Conservation (phyloP, 2,888 invertebrate genomes). For the Eilema depressum region DNA sequence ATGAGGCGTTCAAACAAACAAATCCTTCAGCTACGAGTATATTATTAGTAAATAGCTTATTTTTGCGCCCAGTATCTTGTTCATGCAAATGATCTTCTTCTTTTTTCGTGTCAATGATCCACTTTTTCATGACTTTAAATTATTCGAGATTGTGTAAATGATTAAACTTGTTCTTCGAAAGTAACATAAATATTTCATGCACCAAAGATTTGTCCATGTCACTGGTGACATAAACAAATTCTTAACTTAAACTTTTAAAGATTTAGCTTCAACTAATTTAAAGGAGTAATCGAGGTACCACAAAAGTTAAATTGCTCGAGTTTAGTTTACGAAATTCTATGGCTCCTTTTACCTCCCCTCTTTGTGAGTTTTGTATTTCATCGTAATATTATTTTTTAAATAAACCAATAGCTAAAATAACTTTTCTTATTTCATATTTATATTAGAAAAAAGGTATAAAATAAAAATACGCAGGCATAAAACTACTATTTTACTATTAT, state of each 20-base stretch:
- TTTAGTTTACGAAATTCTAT: conserved; percentile 67
- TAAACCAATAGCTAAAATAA: neutral
- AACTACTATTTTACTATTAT: too few species aligned
- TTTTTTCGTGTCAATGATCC: too few species aligned
- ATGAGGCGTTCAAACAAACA: too few species aligned
- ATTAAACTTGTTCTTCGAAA: conserved; percentile 36
- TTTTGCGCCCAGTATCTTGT: neutral
- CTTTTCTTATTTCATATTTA: neutral
- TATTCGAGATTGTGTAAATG: conserved; percentile 17
- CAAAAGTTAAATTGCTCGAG: conserved; percentile 81
- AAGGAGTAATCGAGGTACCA: conserved; percentile 64
- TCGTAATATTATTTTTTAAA: conserved; percentile 48
- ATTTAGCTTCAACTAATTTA: conserved; percentile 57
- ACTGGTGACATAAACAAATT: conserved; percentile 46
- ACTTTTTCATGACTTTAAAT: too few species aligned
- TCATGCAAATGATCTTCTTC: too few species aligned
- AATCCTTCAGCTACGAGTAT: too few species aligned
- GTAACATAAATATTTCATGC: conserved; percentile 27
- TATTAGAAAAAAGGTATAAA: neutral
- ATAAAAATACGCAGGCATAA: too few species aligned
- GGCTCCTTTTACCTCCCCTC: conserved; percentile 54
- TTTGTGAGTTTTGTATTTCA: conserved; percentile 60
- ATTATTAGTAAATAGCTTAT: neutral
- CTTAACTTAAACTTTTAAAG: conserved; percentile 55
- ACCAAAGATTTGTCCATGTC: conserved; percentile 32